phyloP scores from a whole-genome alignment of 2,797 vertebrate species.

The Serranus cabrilla region DNA sequence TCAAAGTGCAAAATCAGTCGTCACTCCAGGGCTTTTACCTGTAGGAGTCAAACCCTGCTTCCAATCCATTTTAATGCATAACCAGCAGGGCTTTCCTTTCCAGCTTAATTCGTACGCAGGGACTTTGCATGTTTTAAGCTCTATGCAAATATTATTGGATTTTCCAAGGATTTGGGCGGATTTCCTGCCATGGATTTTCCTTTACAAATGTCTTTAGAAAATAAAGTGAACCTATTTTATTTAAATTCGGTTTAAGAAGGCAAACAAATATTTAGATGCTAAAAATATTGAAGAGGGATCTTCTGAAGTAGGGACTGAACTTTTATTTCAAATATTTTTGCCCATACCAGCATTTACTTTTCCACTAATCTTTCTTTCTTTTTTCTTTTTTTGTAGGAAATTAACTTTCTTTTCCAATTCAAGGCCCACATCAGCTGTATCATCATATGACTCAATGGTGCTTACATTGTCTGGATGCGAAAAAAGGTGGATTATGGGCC shows the following conservation, averaged over 20 bases:
- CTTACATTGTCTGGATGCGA: constrained; percentile 35
- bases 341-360: constrained; percentile 63
- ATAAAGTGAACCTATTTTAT: constrained; percentile 89
- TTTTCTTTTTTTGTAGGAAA: constrained; percentile 43
- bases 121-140: constrained; percentile 91
- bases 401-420: constrained; percentile 57
- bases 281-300: constrained; percentile 85
- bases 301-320: constrained; percentile 75
- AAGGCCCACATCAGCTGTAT: constrained; percentile 43
- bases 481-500: constrained; percentile 38
- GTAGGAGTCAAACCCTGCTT: constrained; percentile 85
- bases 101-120: constrained; percentile 88
- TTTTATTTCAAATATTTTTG: constrained; percentile 68
- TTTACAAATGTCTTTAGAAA: constrained; percentile 90
- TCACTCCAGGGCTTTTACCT: constrained; percentile 83
- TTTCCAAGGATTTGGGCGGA: constrained; percentile 89
- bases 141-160: constrained; percentile 91
- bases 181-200: constrained; percentile 87
- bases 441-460: constrained; percentile 11
- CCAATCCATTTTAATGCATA: constrained; percentile 89
- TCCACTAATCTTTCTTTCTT: constrained; percentile 49
- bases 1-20: constrained; percentile 78
- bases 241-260: constrained; percentile 86
- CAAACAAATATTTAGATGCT: constrained; percentile 88
- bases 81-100: constrained; percentile 87